These are phyloP conservation scores for Eutrigla gurnardus DNA, from an alignment of 2,797 vertebrate genomes.

Conservation along the genomic window DNA sequence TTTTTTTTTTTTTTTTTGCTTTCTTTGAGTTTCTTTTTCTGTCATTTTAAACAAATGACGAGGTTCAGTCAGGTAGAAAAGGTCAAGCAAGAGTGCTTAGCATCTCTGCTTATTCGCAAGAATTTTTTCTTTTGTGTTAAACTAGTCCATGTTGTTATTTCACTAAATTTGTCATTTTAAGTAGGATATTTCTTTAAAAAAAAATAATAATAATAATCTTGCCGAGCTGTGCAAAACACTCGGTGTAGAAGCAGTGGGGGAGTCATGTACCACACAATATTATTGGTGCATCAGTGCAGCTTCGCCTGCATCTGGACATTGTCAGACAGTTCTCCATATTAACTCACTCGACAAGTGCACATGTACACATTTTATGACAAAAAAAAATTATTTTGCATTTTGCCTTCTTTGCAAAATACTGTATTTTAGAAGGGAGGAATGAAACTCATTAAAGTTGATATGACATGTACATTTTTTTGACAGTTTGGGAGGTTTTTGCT, in stretches of 20 bases:
- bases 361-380: slow-evolving; percentile 29
- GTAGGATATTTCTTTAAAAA: slow-evolving; percentile 36
- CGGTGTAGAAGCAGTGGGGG: slow-evolving; percentile 14
- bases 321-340: slow-evolving; percentile 9
- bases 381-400: slow-evolving; percentile 39
- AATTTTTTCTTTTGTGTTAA: slow-evolving; percentile 27
- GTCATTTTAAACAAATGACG: slow-evolving; percentile 47
- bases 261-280: slow-evolving; percentile 18
- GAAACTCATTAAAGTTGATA: background rate
- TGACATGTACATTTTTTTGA: background rate
- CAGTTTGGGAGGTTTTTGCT: background rate
- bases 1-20: slow-evolving; percentile 29
- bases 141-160: slow-evolving; percentile 39
- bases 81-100: slow-evolving; percentile 49
- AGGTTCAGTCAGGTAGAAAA: slow-evolving; percentile 46
- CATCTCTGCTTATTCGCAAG: slow-evolving; percentile 43
- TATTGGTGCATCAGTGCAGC: slow-evolving; percentile 32
- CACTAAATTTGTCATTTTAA: slow-evolving; percentile 28
- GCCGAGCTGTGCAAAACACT: slow-evolving; percentile 36
- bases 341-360: slow-evolving; percentile 24
- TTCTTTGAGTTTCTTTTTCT: slow-evolving; percentile 9
- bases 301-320: slow-evolving; percentile 18
- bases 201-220: background rate
- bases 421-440: slow-evolving; percentile 61
- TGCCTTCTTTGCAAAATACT: slow-evolving; percentile 40